Evolutionary conservation across 1,140 invertebrate species (phyloP).

Genomic region (Ylistrum balloti): DNA sequence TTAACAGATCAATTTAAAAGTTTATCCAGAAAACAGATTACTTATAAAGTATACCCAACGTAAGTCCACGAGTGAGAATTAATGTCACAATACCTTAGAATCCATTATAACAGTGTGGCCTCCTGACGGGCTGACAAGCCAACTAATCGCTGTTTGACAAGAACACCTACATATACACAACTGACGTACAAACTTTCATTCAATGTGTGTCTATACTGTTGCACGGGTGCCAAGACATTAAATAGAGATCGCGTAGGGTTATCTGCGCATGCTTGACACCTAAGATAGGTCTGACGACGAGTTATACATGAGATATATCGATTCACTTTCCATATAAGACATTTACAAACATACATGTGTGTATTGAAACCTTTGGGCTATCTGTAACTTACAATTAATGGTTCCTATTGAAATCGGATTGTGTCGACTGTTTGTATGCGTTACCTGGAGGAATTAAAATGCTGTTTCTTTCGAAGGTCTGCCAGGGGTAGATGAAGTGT

Average conservation of each 20-base stretch:
- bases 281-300: slow-evolving; percentile 17
- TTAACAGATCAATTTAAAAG: slow-evolving; percentile 6
- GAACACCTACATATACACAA: neutral
- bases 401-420: neutral
- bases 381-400: neutral
- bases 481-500: neutral
- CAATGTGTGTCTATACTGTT: neutral
- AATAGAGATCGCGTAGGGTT: slow-evolving; percentile 17
- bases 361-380: neutral
- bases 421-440: neutral
- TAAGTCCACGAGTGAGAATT: neutral
- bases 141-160: neutral
- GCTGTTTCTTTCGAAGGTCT: neutral
- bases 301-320: neutral
- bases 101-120: neutral
- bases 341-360: neutral
- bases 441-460: neutral
- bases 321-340: slow-evolving; percentile 39
- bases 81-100: neutral
- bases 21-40: slow-evolving; percentile 16
- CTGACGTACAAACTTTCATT: neutral
- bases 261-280: slow-evolving; percentile 36
- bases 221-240: slow-evolving; percentile 3
- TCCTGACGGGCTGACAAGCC: slow-evolving; percentile 1
- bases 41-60: neutral